A percentile compares a stretch with the other conserved stretches of the same genome.
These are phyloP conservation scores for Dinocampus coccinellae DNA, from an alignment of 2,888 invertebrate genomes.

Conservation along the genomic window DNA sequence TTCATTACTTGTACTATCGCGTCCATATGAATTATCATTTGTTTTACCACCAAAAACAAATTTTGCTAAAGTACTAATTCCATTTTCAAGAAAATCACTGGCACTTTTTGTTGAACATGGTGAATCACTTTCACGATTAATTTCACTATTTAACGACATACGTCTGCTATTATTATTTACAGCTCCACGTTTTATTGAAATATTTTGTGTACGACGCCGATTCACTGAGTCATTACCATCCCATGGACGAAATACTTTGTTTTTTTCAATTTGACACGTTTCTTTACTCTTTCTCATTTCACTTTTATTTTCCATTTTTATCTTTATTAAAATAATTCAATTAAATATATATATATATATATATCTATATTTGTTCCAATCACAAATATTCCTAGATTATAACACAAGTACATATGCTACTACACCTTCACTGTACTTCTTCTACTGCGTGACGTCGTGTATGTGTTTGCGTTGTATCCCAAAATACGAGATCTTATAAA, in stretches of 20 bases:
- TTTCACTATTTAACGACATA: slow-evolving; percentile 33
- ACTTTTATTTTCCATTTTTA: background rate
- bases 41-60: slow-evolving; percentile 39
- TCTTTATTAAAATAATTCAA: too few species aligned
- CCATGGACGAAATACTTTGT: slow-evolving; percentile 9
- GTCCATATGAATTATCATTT: slow-evolving; percentile 3
- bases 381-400: too few species aligned
- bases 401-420: too few species aligned
- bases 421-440: background rate
- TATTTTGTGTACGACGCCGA: background rate
- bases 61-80: slow-evolving; percentile 41
- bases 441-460: slow-evolving; percentile 13
- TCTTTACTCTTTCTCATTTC: background rate
- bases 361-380: too few species aligned
- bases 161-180: slow-evolving; percentile 35
- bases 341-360: too few species aligned
- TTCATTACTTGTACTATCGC: slow-evolving; percentile 12
- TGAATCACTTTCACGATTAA: slow-evolving; percentile 33
- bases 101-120: slow-evolving; percentile 39
- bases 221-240: slow-evolving; percentile 8
- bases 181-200: slow-evolving; percentile 31
- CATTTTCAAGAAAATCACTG: slow-evolving; percentile 31
- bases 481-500: slow-evolving; percentile 23
- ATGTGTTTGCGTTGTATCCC: slow-evolving; percentile 11
- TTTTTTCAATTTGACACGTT: background rate